Conservation (phyloP, 1,140 invertebrate species). For the Drosophila nigromelanica region DNA sequence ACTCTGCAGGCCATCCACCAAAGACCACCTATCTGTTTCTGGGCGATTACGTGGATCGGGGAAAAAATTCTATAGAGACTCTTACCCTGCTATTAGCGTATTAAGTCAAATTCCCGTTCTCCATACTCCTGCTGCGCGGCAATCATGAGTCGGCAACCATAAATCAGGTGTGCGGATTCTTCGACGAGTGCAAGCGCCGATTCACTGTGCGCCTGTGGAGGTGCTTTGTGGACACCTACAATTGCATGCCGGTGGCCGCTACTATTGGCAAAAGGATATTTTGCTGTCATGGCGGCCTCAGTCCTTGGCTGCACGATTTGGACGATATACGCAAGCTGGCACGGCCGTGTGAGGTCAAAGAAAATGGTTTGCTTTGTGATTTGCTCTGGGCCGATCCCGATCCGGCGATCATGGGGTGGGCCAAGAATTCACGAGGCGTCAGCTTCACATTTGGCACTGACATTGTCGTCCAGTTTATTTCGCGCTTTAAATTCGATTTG, state of each 20-base stretch:
- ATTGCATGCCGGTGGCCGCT: slow-evolving; percentile 92
- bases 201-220: slow-evolving; percentile 99
- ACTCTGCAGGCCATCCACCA: slow-evolving; percentile 97
- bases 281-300: slow-evolving; percentile 96
- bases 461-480: slow-evolving; percentile 95
- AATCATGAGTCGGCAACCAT: slow-evolving; percentile 85
- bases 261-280: slow-evolving; percentile 99
- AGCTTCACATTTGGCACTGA: slow-evolving; percentile 97
- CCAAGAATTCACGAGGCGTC: slow-evolving; percentile 97
- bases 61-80: slow-evolving; percentile 93
- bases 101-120: slow-evolving; percentile 91
- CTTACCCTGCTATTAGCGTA: slow-evolving; percentile 96
- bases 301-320: slow-evolving; percentile 94
- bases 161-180: slow-evolving; percentile 96
- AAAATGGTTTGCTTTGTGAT: slow-evolving; percentile 96
- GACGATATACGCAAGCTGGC: slow-evolving; percentile 94
- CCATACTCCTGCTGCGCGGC: slow-evolving; percentile 91
- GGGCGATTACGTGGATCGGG: slow-evolving; percentile 92
- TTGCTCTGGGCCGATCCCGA: slow-evolving; percentile 98
- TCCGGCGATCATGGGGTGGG: slow-evolving; percentile 94
- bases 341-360: slow-evolving; percentile 95
- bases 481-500: slow-evolving; percentile 96
- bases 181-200: slow-evolving; percentile 97
- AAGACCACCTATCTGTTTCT: slow-evolving; percentile 99
- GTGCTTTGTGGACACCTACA: slow-evolving; percentile 90